Base-by-base conservation (phyloP, 1,140 invertebrate species). In the Mya arenaria region DNA sequence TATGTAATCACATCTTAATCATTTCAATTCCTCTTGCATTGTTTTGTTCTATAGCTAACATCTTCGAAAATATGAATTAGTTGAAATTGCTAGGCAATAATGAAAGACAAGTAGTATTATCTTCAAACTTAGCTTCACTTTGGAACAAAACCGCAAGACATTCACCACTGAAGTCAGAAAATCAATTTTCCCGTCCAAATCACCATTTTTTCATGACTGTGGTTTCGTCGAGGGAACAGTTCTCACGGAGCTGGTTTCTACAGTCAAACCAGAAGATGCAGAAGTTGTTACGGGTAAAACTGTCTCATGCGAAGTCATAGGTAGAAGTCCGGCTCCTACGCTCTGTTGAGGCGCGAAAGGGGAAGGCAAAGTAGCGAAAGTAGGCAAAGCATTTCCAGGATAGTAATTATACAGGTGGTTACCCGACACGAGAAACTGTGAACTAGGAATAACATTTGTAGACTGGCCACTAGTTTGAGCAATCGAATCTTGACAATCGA, bases 251-350 rank as follows among this genome's bases (percentile, higher is more conserved):
- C 10, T 52, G 48, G 48, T 52, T 4, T 39, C 15, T 58, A 34
- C 8, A 32, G 23, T 63, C 4, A 60, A 8, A 62, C 41, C 25
- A 48, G 58, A 19, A 36, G 58, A 10, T 44, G 60, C 39, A 39
- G 25, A 30, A 10, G 56, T 75, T 28, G 73, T 41, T n/a, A 75
- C 73, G 48, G 55, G 73, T 44, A 65, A 36, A 25, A 75, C 39
- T 30, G 58, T 37, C 2, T 52, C 39, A 58, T 44, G 63, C 5
- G 56, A 30, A 41, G 73, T 25, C 23, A 75, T 41, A 1, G 73
- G 65, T 68, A 71, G 65, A 80, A 80, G 77, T 44, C 77, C 77
- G 0, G 77, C 77, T 71, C 71, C 77, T 68, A 69, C 77, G 32
- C 66, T 44, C 30, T 56, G 65, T 13, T 36, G 2, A 10, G 48